phyloP scores from a whole-genome alignment of 2,797 vertebrate species.

The Scarus forsteni region DNA sequence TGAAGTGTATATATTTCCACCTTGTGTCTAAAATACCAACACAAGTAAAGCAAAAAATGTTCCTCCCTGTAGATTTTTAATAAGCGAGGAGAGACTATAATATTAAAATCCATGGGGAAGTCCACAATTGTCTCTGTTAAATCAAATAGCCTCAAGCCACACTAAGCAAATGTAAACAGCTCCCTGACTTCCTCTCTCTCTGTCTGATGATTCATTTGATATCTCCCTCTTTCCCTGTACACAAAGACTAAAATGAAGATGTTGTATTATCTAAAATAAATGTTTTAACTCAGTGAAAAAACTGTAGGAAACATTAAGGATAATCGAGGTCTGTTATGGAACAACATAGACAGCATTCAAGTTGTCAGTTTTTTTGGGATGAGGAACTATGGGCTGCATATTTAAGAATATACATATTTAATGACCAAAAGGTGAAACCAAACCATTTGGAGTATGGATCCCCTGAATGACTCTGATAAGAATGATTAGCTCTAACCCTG shows the following conservation, averaged over 20 bases:
- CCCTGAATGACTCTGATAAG: too few species aligned
- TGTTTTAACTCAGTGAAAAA: background rate
- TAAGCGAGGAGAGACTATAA: background rate
- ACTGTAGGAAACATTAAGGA: background rate
- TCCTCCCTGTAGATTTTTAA: background rate
- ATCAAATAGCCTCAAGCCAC: constrained; percentile 1
- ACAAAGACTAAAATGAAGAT: background rate
- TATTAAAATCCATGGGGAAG: background rate
- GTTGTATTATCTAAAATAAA: background rate
- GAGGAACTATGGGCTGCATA: background rate
- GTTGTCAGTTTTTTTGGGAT: background rate
- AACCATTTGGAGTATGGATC: too few species aligned
- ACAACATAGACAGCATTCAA: background rate
- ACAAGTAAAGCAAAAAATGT: background rate
- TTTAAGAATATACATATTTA: too few species aligned
- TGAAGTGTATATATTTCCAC: background rate
- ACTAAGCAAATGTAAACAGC: constrained; percentile 1
- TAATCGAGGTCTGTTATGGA: background rate
- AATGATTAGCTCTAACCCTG: too few species aligned
- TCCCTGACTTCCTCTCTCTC: background rate
- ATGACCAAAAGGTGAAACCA: too few species aligned
- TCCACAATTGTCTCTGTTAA: background rate
- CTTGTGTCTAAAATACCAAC: background rate
- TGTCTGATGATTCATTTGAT: background rate
- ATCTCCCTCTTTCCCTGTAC: background rate